Evolutionary conservation across 1,140 invertebrate genomes (phyloP).

Genomic region (Microvelia longipes): DNA sequence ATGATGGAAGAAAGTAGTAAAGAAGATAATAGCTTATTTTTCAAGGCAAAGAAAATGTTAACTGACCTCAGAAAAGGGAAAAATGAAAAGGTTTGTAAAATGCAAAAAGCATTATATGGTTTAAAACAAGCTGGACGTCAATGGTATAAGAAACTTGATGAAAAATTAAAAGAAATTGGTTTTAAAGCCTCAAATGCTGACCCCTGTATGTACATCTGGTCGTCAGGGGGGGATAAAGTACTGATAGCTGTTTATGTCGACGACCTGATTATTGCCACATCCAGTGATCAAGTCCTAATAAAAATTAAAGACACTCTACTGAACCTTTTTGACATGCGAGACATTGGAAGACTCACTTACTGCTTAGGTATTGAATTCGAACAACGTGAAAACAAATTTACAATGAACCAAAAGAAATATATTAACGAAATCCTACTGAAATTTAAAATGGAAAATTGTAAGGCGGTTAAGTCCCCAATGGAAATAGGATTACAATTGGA

Average conservation of each 20-base stretch:
- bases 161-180: not conserved
- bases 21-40: not conserved
- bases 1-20: not conserved
- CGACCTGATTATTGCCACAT: not conserved
- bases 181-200: not conserved
- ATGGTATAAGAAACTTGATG: not conserved
- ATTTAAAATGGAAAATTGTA: not conserved
- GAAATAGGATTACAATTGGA: not conserved
- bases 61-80: not conserved
- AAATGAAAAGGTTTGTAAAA: not conserved
- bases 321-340: not conserved
- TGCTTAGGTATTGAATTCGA: not conserved
- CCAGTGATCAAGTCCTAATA: not conserved
- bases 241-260: not conserved
- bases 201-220: not conserved
- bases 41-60: not conserved
- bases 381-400: not conserved
- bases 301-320: not conserved
- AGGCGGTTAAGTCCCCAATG: not conserved
- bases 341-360: not conserved
- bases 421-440: not conserved
- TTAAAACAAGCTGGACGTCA: not conserved
- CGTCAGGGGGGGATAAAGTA: not conserved
- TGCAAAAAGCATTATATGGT: not conserved
- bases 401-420: not conserved